A percentile compares a stretch with the other conserved stretches of the same genome.
These are phyloP conservation scores for Andrena praecox DNA, from an alignment of 2,888 invertebrate species.

Conservation along the genomic window DNA sequence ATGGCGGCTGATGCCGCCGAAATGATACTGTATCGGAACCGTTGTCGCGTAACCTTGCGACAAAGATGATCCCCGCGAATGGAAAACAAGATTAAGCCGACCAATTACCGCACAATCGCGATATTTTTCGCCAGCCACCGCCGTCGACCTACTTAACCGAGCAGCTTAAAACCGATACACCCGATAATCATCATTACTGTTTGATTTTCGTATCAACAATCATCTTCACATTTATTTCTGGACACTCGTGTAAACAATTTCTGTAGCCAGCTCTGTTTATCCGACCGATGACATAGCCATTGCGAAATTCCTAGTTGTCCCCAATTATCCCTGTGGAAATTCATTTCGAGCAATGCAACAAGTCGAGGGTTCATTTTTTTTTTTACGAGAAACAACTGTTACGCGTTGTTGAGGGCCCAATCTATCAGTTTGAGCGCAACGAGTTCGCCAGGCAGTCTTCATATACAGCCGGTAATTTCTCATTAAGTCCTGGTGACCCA, in stretches of 20 bases:
- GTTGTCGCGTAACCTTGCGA: slow-evolving; percentile 40
- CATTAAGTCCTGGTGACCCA: slow-evolving; percentile 70
- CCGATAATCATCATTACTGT: background rate
- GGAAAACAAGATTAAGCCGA: slow-evolving; percentile 57
- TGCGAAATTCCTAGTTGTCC: background rate
- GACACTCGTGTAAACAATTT: no score
- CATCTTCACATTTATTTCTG: no score
- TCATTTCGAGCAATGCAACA: background rate
- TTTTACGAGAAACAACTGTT: background rate
- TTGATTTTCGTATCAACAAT: background rate
- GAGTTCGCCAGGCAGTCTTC: slow-evolving; percentile 43
- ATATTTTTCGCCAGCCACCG: slow-evolving; percentile 4
- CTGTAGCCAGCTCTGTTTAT: no score
- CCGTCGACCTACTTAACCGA: background rate
- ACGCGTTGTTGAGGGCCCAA: slow-evolving; percentile 21
- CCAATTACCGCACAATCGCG: slow-evolving; percentile 34
- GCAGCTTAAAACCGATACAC: background rate
- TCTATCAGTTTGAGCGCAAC: slow-evolving; percentile 50
- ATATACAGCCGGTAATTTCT: slow-evolving; percentile 65
- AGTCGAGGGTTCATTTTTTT: slow-evolving; percentile 9
- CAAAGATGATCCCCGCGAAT: slow-evolving; percentile 34
- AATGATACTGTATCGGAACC: slow-evolving; percentile 38
- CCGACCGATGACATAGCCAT: background rate
- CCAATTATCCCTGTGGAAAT: background rate
- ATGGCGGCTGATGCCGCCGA: slow-evolving; percentile 59